Conservation (phyloP, 1,140 invertebrate genomes). For the Reticulitermes speratus region DNA sequence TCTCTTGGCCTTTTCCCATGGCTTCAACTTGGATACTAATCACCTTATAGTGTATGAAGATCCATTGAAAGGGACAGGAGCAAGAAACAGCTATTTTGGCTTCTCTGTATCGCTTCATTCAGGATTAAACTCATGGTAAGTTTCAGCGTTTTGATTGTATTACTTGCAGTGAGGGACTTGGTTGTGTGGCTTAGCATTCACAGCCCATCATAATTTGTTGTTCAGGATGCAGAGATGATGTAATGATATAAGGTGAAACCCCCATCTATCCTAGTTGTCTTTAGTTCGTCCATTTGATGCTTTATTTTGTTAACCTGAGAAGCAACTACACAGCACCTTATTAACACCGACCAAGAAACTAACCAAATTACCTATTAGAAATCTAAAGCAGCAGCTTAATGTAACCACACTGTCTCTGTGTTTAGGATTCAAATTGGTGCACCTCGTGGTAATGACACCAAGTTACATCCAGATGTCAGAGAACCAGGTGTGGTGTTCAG, state of each 20-base stretch:
- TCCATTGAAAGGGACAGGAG: not conserved
- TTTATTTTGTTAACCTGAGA: too few relatives aligned
- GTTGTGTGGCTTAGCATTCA: too few relatives aligned
- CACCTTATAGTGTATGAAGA: slow-evolving; percentile 10
- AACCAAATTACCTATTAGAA: too few relatives aligned
- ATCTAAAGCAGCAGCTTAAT: too few relatives aligned
- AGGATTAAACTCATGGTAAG: not conserved
- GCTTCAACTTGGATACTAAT: not conserved
- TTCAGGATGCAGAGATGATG: too few relatives aligned
- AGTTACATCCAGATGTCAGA: not conserved
- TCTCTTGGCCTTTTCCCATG: not conserved
- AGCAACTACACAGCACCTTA: too few relatives aligned
- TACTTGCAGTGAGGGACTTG: too few relatives aligned
- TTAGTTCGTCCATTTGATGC: too few relatives aligned
- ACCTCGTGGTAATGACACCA: not conserved
- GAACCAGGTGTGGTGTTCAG: slow-evolving; percentile 16
- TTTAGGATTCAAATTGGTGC: slow-evolving; percentile 3
- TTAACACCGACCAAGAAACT: too few relatives aligned
- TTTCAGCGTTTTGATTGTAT: not conserved
- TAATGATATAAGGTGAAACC: too few relatives aligned
- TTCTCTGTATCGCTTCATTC: not conserved
- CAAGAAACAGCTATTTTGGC: not conserved
- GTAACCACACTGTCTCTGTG: not conserved
- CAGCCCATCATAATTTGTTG: too few relatives aligned
- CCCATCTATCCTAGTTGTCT: too few relatives aligned